Percentiles rank a stretch among this genome's conserved stretches.
These are phyloP conservation scores for Atta cephalotes DNA, from an alignment of 1,140 invertebrate species.

Conservation along the genomic window DNA sequence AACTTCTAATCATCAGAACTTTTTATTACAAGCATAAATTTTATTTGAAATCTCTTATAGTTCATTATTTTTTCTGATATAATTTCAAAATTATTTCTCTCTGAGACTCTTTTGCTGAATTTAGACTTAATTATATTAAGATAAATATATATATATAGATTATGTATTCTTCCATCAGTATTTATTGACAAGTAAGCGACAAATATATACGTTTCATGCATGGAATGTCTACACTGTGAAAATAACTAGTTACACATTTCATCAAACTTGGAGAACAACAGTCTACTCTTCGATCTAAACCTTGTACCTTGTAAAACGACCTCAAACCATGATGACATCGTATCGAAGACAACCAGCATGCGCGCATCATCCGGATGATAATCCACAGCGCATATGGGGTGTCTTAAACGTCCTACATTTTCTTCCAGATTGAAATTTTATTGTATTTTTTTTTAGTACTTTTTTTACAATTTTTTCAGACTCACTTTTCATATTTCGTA, in stretches of 20 bases:
- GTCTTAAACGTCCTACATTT: not conserved
- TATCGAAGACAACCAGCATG: slow-evolving; percentile 39
- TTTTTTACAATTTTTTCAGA: not conserved
- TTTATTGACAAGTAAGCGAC: not conserved
- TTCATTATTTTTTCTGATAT: slow-evolving; percentile 4
- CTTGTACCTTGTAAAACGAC: slow-evolving; percentile 29
- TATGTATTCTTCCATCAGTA: not conserved
- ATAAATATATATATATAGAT: not conserved
- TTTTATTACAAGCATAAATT: not conserved
- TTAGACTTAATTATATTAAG: not conserved
- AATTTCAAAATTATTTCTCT: not conserved
- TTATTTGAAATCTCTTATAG: not conserved
- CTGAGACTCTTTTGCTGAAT: not conserved
- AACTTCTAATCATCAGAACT: not conserved
- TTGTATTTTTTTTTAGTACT: not conserved
- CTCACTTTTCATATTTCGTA: not conserved
- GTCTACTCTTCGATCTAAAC: slow-evolving; percentile 31
- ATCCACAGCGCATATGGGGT: slow-evolving; percentile 17
- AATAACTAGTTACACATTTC: slow-evolving; percentile 26
- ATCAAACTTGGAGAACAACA: slow-evolving; percentile 30
- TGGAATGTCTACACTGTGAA: not conserved
- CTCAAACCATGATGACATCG: slow-evolving; percentile 62
- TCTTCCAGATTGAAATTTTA: not conserved
- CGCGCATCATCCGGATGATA: slow-evolving; percentile 32
- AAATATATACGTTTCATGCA: not conserved